These are phyloP conservation scores for Phalloptychus januarius DNA, from an alignment of 2,797 vertebrate species.

Conservation along the genomic window DNA sequence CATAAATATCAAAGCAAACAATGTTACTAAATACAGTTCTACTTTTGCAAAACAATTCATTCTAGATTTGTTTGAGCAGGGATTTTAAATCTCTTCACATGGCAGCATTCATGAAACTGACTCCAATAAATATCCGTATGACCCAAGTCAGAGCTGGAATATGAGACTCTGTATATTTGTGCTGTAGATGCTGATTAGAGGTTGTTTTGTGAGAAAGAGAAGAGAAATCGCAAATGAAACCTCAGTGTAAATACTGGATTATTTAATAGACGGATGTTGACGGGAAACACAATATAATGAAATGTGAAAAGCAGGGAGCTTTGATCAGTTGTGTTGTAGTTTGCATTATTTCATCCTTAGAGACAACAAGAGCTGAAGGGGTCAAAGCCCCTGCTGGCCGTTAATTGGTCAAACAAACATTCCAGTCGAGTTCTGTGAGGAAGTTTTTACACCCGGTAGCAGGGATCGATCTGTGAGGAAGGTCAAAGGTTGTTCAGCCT, in stretches of 20 bases:
- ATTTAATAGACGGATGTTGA: conserved; percentile 17
- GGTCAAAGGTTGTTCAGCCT: conserved; percentile 55
- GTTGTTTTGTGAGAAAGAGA: not conserved
- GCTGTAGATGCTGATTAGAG: conserved; percentile 24
- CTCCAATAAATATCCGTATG: conserved; percentile 12
- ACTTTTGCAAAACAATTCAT: not conserved
- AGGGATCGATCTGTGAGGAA: conserved; percentile 26
- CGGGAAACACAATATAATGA: conserved; percentile 12
- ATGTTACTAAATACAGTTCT: not conserved
- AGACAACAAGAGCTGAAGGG: not conserved
- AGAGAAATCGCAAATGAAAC: conserved; percentile 13
- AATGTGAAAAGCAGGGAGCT: conserved; percentile 4
- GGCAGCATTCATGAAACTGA: conserved; percentile 4
- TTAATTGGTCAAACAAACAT: conserved; percentile 49
- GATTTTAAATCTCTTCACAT: conserved; percentile 10
- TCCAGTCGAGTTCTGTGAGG: not conserved
- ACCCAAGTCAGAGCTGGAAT: conserved; percentile 17
- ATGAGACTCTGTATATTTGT: conserved; percentile 15
- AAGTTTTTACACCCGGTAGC: conserved; percentile 20
- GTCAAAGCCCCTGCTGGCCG: conserved; percentile 18
- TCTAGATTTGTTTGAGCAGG: not conserved
- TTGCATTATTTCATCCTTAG: not conserved
- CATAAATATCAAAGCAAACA: not conserved
- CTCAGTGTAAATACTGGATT: conserved; percentile 12
- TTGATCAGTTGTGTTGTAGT: conserved; percentile 4